phyloP scores from a whole-genome alignment of 1,140 invertebrate genomes.

The Bombus picipes region DNA sequence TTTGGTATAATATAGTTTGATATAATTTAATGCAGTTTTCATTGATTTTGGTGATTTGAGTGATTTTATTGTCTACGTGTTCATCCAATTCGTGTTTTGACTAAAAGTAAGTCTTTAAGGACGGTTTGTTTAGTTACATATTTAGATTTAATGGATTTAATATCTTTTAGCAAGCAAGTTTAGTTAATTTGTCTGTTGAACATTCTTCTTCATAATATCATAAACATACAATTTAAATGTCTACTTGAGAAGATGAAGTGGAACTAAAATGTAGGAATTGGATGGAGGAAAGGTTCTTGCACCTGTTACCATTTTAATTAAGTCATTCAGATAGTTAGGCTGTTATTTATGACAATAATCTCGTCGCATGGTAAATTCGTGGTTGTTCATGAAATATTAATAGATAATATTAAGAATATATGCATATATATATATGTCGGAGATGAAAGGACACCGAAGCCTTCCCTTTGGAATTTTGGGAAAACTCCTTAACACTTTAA shows the following conservation, averaged over 20 bases:
- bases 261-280: background rate
- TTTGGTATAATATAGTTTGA: background rate
- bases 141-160: too few species aligned
- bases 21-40: background rate
- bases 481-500: too few species aligned
- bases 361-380: background rate
- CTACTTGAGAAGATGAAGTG: background rate
- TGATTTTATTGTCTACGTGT: background rate
- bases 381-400: slow-evolving; percentile 24
- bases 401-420: background rate
- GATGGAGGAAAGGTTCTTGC: background rate
- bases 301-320: slow-evolving; percentile 42
- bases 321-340: background rate
- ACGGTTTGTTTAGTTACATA: too few species aligned
- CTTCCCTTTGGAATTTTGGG: too few species aligned
- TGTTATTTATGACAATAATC: slow-evolving; percentile 7
- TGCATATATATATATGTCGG: too few species aligned
- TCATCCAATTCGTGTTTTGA: background rate
- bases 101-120: too few species aligned
- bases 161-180: too few species aligned
- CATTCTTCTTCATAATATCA: background rate
- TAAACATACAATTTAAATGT: background rate
- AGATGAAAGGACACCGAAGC: too few species aligned
- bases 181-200: too few species aligned
- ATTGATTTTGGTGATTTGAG: too few species aligned